Evolutionary conservation across 2,113 vertebrate species (phyloP).

Genomic region (Etia nguti): DNA sequence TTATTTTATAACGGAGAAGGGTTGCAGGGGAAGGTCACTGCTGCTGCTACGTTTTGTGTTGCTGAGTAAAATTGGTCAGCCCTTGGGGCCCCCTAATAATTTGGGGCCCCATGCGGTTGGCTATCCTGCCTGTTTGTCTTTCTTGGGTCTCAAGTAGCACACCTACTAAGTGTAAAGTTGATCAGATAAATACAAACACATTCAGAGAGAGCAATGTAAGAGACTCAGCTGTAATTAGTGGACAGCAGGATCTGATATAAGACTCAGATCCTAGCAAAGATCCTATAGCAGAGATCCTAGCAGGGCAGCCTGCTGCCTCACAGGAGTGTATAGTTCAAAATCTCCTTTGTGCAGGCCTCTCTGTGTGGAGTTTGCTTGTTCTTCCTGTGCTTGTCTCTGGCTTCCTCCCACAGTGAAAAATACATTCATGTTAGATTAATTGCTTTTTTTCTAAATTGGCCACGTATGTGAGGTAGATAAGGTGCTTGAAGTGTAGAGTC

Average conservation of each 20-base stretch:
- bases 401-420: not conserved
- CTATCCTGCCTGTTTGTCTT: not conserved
- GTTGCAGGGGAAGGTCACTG: not conserved
- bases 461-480: not conserved
- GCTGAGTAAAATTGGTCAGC: not conserved
- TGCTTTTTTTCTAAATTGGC: not conserved
- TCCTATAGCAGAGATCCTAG: not conserved
- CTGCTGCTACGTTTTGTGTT: not conserved
- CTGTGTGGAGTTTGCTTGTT: not conserved
- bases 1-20: not conserved
- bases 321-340: not conserved
- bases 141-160: not conserved
- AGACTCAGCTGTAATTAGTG: not conserved
- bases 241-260: not conserved
- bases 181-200: not conserved
- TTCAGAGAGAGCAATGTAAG: not conserved
- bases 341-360: not conserved
- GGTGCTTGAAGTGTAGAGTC: not conserved
- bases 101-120: not conserved
- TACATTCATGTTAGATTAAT: no score
- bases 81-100: not conserved
- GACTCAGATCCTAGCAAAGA: not conserved
- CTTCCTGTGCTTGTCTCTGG: not conserved
- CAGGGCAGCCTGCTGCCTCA: not conserved
- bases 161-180: not conserved